Evolutionary conservation across 2,797 vertebrate genomes (phyloP).

Genomic region (Crenichthys baileyi): DNA sequence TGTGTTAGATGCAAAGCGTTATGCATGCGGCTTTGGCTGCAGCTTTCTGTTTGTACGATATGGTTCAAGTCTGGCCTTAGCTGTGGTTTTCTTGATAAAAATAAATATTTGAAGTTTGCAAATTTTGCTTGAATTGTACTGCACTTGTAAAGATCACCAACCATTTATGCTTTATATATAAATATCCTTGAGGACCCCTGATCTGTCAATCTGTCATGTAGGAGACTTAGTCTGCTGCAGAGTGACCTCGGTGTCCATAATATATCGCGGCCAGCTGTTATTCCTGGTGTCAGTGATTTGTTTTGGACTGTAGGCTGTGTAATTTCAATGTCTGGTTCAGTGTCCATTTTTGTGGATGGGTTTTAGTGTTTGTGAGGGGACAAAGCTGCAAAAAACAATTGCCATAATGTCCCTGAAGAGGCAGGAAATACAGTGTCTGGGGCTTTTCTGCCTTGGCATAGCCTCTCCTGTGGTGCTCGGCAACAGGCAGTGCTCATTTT

Average conservation of each 20-base stretch:
- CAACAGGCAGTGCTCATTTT: constrained; percentile 23
- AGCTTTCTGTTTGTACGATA: constrained; percentile 40
- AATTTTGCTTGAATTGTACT: constrained; percentile 31
- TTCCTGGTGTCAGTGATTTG: constrained; percentile 74
- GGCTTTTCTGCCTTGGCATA: constrained; percentile 29
- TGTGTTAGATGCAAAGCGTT: constrained; percentile 44
- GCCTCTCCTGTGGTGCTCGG: constrained; percentile 30
- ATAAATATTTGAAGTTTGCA: constrained; percentile 39
- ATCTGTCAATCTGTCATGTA: constrained; percentile 40
- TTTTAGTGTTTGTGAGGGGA: constrained; percentile 48
- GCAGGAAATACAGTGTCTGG: constrained; percentile 38
- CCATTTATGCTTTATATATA: constrained; percentile 31
- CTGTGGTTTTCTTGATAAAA: constrained; percentile 42
- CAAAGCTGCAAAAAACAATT: constrained; percentile 55
- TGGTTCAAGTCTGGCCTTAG: constrained; percentile 28
- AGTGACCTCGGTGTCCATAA: constrained; percentile 61
- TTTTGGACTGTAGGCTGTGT: constrained; percentile 76
- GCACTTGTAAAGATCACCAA: constrained; percentile 42
- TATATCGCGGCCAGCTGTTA: constrained; percentile 63
- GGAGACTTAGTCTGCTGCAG: constrained; percentile 32
- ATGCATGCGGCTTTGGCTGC: constrained; percentile 63
- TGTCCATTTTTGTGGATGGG: constrained; percentile 63
- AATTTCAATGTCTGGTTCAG: constrained; percentile 82
- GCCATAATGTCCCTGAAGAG: constrained; percentile 24
- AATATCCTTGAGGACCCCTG: constrained; percentile 23